These are phyloP conservation scores for Apodemia duryi DNA, from an alignment of 2,888 invertebrate species.

Conservation along the genomic window DNA sequence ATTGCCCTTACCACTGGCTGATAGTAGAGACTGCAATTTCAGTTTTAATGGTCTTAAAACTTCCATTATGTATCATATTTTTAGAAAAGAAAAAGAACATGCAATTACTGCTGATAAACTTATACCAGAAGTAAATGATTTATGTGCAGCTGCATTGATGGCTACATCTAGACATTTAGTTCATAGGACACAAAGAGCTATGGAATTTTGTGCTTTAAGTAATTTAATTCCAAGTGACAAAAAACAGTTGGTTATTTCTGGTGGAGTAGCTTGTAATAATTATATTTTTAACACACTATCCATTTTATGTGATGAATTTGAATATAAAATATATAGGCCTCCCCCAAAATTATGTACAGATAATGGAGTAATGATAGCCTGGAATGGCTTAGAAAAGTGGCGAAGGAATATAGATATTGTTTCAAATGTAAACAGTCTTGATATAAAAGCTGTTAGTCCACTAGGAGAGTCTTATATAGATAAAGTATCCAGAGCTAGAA, in stretches of 20 bases:
- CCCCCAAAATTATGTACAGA: constrained; percentile 94
- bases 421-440: constrained; percentile 81
- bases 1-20: constrained; percentile 82
- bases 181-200: constrained; percentile 90
- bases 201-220: constrained; percentile 84
- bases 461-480: constrained; percentile 82
- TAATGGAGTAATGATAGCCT: constrained; percentile 99
- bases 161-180: constrained; percentile 88
- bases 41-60: constrained; percentile 93
- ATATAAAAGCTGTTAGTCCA: constrained; percentile 80
- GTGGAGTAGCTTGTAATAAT: constrained; percentile 97
- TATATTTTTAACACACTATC: constrained; percentile 85
- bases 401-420: constrained; percentile 69
- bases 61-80: constrained; percentile 74
- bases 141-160: constrained; percentile 92
- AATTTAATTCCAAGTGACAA: constrained; percentile 82
- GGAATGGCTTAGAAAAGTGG: constrained; percentile 96
- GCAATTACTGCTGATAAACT: constrained; percentile 82
- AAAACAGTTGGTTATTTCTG: constrained; percentile 89
- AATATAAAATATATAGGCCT: constrained; percentile 86
- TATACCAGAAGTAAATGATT: constrained; percentile 87
- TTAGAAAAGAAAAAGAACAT: constrained; percentile 79
- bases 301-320: constrained; percentile 83
- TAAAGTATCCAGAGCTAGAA: constrained; percentile 76
- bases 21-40: constrained; percentile 90